Base-by-base conservation (phyloP, 2,888 invertebrate species). In the Melikaiella ostensackeni region DNA sequence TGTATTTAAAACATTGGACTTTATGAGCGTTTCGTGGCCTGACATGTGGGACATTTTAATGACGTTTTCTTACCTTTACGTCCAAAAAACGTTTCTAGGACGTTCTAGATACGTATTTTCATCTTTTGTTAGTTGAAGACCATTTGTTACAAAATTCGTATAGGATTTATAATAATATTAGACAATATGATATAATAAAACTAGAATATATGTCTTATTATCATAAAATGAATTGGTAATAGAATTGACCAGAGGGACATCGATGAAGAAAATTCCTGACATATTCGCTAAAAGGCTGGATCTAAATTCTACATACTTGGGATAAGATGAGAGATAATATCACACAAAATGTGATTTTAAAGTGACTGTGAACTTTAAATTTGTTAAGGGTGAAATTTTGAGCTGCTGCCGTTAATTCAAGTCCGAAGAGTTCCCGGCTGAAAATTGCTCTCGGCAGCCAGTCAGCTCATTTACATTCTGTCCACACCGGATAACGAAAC, bases 401-500 rank as follows among this genome's bases (percentile, higher is more conserved):
- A 82, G 82, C 79, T 76, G 79, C 78, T 73, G 75, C 59, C 73
- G 83, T 82, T 79, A 81, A 82, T 81, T 84, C 78, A 81, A 83
- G 80, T 76, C 79, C 79, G 79, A 83, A 80, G 79, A 79, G 77
- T 82, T 78, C 81, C 79, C 81, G 80, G 81, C 83, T 79, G 85
- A 86, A 85, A 85, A 84, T 85, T 85, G 84, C 85, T 82, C 77
- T 82, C 83, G 82, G 82, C 84, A 80, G 84, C 78, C 70, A 75
- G 85, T 74, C 84, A 86, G 83, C 88, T 90, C 89, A 89, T 89
- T 89, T 89, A 86, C 89, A 90, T 89, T 89, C 89, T 87, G 88
- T 89, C 88, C 89, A 86, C 88, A 82, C 83, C 84, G 89, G 89
- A 87, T 89, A 89, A 90, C 89, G 89, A 89, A 89, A 88, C 89